Percentiles rank a stretch among this genome's conserved stretches.
phyloP scores from a whole-genome alignment of 1,140 invertebrate species.

The Tetramorium parvispinum region DNA sequence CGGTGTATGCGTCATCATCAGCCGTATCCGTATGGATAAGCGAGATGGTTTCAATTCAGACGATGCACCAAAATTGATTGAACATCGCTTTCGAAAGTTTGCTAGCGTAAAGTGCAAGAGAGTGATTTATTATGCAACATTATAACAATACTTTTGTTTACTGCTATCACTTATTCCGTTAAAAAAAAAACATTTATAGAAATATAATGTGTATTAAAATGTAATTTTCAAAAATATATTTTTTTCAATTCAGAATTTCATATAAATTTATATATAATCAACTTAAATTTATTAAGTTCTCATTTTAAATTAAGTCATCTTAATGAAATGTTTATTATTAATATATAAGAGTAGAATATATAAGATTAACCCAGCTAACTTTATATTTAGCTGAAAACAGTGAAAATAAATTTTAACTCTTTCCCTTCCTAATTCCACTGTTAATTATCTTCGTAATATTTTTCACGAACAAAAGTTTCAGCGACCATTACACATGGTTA shows the following conservation, averaged over 20 bases:
- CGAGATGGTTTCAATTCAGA: conserved; percentile 50
- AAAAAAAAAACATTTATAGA: neutral
- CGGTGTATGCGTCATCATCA: conserved; percentile 63
- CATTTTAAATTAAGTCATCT: neutral
- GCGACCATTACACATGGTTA: conserved; percentile 78
- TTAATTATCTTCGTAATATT: conserved; percentile 4
- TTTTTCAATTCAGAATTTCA: neutral
- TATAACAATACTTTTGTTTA: neutral
- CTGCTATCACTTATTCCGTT: neutral
- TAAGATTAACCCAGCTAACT: neutral
- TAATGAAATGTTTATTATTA: neutral
- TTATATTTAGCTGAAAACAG: neutral
- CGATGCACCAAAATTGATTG: conserved; percentile 34
- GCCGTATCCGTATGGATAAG: conserved; percentile 57
- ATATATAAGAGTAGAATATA: neutral
- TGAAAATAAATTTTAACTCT: neutral
- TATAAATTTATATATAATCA: neutral
- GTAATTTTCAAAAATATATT: neutral
- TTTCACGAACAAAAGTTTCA: neutral
- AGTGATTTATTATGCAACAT: conserved; percentile 32
- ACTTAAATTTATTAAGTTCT: neutral
- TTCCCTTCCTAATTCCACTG: neutral
- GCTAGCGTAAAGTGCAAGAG: neutral
- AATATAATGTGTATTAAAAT: neutral
- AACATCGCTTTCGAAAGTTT: conserved; percentile 45